Evolutionary conservation across 2,888 invertebrate species (phyloP).

Genomic region (Carterocephalus palaemon): DNA sequence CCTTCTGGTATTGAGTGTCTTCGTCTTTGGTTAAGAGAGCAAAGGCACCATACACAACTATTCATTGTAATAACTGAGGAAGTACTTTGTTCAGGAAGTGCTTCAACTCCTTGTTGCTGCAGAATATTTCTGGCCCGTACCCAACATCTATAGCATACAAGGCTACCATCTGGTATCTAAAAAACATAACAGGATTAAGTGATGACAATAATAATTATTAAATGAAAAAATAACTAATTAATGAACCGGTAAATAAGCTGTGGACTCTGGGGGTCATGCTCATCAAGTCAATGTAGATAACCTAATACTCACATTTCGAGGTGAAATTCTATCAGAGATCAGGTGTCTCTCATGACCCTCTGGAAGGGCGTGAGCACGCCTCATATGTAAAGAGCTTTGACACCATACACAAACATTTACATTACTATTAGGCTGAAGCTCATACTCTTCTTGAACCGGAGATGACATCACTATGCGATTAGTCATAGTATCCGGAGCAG

Average conservation of each 20-base stretch:
- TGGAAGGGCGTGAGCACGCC: not conserved
- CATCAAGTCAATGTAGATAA: not conserved
- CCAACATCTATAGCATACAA: not conserved
- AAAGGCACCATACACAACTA: not conserved
- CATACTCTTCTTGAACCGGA: not conserved
- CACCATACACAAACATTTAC: constrained; percentile 1
- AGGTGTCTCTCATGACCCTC: not conserved
- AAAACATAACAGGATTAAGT: not conserved
- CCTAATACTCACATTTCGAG: not conserved
- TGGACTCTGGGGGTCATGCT: no score
- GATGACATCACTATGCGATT: no score
- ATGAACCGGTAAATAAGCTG: no score
- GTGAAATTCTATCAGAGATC: not conserved
- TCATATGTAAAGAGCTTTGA: not conserved
- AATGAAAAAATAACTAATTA: no score
- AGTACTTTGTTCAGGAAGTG: not conserved
- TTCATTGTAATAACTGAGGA: no score
- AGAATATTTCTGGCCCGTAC: not conserved
- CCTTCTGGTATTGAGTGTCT: constrained; percentile 2
- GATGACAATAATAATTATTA: not conserved
- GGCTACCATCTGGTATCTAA: not conserved
- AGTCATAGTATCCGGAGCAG: not conserved
- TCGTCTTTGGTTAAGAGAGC: not conserved
- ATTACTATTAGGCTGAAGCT: not conserved
- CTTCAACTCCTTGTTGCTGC: not conserved